Evolutionary conservation across 2,113 vertebrate species (phyloP), one percentile per base, ranked within the genome.

Genomic region (Microtus ochrogaster): DNA sequence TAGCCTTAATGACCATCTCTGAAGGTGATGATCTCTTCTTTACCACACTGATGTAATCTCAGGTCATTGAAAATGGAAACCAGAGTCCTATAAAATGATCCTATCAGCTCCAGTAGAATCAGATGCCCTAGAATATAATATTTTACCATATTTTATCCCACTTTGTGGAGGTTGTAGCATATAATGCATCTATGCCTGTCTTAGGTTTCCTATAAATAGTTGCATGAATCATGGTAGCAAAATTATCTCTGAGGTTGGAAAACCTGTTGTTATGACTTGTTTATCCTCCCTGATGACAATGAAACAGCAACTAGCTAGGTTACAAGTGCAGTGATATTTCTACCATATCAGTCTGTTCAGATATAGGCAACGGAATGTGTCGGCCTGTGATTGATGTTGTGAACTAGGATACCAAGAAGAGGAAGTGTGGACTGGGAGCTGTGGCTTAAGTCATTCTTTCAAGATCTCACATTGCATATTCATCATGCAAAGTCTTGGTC

Each of bases 201-300:
- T 65, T 41, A 5, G 12, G 28, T 28, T 4, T 7, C 65, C 65
- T 79, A 76, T n/a, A 55, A 58, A 72, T 17, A 41, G 30, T 58
- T 78, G 12, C 82, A n/a, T 91, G 83, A 94, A 39, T 90, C 61
- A 66, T 52, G 73, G 83, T 92, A 91, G 66, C 33, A 49, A 91
- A 68, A 91, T 91, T 28, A 94, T 82, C 21, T 65, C n/a, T 66
- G 39, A 77, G 12, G 4, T 28, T 89, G 79, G 21, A 9, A 24
- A 76, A 95, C 47, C 19, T 52, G 33, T 52, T 86, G 19, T 90
- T 58, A 90, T 39, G 90, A 77, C 73, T 73, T 74, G 9, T n/a
- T 81, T 94, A 61, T n/a, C 30, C 12, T 41, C 39, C 6, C 2
- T 70, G n/a, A 83, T 41, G n/a, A 66, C 13, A 3, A 14, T 36